A percentile compares a stretch with the other conserved stretches of the same genome.
These are phyloP conservation scores for Crocidura indochinensis DNA, from an alignment of 2,797 vertebrate species.

Conservation along the genomic window DNA sequence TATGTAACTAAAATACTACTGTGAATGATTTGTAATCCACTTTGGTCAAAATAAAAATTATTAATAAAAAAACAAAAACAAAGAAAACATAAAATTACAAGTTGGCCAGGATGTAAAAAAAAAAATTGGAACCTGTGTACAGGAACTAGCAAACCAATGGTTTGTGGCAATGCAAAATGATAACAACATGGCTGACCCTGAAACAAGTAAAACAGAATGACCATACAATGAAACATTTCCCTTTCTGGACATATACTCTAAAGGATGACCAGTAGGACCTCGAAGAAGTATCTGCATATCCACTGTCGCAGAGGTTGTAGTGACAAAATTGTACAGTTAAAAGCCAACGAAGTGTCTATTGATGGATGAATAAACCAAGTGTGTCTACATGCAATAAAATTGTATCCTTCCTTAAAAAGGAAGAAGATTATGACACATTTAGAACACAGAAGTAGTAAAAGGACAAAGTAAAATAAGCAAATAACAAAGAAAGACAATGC, in stretches of 20 bases:
- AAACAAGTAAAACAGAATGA: background rate
- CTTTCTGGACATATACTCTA: background rate
- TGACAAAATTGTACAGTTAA: background rate
- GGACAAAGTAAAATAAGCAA: conserved; percentile 16
- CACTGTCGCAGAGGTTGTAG: too few species aligned
- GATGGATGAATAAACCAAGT: conserved; percentile 3
- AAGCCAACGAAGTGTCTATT: background rate
- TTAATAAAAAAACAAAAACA: too few species aligned
- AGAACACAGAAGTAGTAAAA: background rate
- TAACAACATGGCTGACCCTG: background rate
- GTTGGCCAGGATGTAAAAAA: background rate
- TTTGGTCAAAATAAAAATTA: too few species aligned
- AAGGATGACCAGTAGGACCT: conserved; percentile 41
- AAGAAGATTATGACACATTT: background rate
- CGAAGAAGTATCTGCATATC: conserved; percentile 16
- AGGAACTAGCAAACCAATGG: background rate
- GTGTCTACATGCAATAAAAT: background rate
- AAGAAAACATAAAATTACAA: background rate
- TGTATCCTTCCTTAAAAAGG: conserved; percentile 1
- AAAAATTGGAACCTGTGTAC: background rate
- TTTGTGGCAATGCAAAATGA: conserved; percentile 1
- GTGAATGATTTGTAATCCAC: too few species aligned
- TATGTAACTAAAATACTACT: too few species aligned
- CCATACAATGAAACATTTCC: background rate
- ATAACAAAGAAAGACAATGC: background rate